phyloP scores from a whole-genome alignment of 1,140 invertebrate species.

The Drosophila pseudoobscura region DNA sequence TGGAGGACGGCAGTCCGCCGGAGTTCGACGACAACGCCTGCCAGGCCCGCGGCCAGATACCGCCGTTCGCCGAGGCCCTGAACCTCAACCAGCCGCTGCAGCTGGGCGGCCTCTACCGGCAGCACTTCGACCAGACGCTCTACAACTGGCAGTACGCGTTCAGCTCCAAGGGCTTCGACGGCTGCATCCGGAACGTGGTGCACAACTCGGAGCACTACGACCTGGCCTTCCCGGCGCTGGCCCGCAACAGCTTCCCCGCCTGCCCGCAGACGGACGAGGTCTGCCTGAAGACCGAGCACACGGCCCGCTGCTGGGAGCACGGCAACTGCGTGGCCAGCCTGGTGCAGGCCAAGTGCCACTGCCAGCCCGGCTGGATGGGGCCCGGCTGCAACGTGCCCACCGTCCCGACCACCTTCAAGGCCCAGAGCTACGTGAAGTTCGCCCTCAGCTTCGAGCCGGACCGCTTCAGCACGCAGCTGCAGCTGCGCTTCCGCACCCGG shows the following conservation, averaged over 20 bases:
- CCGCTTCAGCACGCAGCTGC: slow-evolving; percentile 86
- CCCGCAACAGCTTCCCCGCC: slow-evolving; percentile 85
- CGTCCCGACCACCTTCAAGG: slow-evolving; percentile 86
- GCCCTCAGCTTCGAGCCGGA: slow-evolving; percentile 87
- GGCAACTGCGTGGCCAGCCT: slow-evolving; percentile 87
- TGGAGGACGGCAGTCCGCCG: slow-evolving; percentile 85
- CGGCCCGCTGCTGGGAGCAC: slow-evolving; percentile 85
- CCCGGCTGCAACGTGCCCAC: slow-evolving; percentile 85
- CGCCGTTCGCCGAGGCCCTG: slow-evolving; percentile 88
- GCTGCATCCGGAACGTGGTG: slow-evolving; percentile 88
- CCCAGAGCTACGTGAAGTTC: slow-evolving; percentile 88
- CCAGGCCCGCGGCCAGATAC: slow-evolving; percentile 86
- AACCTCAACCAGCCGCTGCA: slow-evolving; percentile 89
- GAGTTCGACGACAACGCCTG: slow-evolving; percentile 86
- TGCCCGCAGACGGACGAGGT: slow-evolving; percentile 86
- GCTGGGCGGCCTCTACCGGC: slow-evolving; percentile 86
- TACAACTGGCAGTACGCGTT: slow-evolving; percentile 85
- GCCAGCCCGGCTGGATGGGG: slow-evolving; percentile 87
- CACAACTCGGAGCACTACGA: slow-evolving; percentile 89
- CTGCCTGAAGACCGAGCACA: slow-evolving; percentile 84
- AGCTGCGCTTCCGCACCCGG: slow-evolving; percentile 88
- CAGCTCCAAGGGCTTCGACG: slow-evolving; percentile 85
- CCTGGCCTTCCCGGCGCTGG: slow-evolving; percentile 85
- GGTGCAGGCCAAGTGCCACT: slow-evolving; percentile 86
- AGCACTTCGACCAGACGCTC: slow-evolving; percentile 84